Evolutionary conservation across 2,888 invertebrate genomes (phyloP).

Genomic region (Tanytarsus gracilentus): DNA sequence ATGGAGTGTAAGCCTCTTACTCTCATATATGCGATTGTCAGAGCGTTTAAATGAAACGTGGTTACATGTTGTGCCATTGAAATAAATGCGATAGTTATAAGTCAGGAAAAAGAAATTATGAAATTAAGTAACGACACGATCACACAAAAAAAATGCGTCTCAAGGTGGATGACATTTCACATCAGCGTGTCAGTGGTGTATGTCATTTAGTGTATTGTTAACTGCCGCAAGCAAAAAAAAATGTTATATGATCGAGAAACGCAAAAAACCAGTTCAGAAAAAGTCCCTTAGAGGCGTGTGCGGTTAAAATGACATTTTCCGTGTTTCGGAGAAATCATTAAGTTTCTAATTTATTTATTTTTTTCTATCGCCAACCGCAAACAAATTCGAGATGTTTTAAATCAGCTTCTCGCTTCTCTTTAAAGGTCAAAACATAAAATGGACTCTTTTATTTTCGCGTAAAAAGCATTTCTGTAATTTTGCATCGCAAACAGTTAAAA

Average conservation of each 20-base stretch:
- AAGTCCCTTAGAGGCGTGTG: neutral
- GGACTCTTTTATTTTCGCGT: too few species aligned
- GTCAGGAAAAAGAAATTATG: slow-evolving; percentile 9
- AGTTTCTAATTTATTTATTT: neutral
- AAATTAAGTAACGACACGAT: too few species aligned
- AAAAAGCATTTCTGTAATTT: too few species aligned
- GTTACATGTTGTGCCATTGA: slow-evolving; percentile 1
- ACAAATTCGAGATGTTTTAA: too few species aligned
- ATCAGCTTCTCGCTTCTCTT: too few species aligned
- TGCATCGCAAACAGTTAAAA: too few species aligned
- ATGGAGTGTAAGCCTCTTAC: too few species aligned
- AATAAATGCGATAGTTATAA: too few species aligned
- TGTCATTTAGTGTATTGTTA: neutral
- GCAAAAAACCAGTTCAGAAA: too few species aligned
- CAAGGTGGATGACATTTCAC: slow-evolving; percentile 7
- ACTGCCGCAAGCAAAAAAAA: neutral
- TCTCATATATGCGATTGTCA: neutral
- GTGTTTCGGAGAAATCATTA: neutral
- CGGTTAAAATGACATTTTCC: slow-evolving; percentile 11
- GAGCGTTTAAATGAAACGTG: neutral
- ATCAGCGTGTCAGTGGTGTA: neutral
- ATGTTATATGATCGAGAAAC: neutral
- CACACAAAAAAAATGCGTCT: too few species aligned
- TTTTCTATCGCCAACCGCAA: too few species aligned
- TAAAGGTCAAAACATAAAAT: too few species aligned